A percentile compares a stretch with the other conserved stretches of the same genome.
Evolutionary conservation across 92 coral and sea anemone species (phyloP).

Genomic region (Diadumene lineata): DNA sequence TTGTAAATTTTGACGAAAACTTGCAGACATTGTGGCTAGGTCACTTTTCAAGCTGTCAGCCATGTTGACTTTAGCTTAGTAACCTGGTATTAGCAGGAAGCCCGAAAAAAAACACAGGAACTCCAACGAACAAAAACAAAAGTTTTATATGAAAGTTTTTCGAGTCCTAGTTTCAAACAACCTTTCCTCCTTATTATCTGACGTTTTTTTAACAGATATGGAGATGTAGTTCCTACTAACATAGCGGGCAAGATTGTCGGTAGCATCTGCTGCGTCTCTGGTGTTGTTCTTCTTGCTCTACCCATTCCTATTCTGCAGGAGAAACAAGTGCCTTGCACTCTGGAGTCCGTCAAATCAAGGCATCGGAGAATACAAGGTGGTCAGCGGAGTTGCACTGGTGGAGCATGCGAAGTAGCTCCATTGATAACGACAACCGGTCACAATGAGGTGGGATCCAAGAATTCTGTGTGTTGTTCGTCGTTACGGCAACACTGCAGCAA

Average conservation of each 20-base stretch:
- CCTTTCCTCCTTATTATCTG: no score
- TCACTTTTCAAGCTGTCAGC: no score
- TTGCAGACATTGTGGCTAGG: no score
- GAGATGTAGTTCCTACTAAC: constrained; percentile 85
- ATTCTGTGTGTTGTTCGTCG: constrained; percentile 22
- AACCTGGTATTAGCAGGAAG: no score
- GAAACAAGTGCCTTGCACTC: constrained; percentile 89
- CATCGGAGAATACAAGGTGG: constrained; percentile 45
- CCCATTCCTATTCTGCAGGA: constrained; percentile 96
- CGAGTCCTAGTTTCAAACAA: no score
- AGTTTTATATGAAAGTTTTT: no score
- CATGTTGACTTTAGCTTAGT: no score
- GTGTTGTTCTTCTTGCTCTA: constrained; percentile 86
- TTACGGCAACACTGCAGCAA: constrained; percentile 37
- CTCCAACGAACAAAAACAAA: no score
- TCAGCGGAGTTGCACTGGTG: constrained; percentile 16
- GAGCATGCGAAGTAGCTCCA: constrained; percentile 8
- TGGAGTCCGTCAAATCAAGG: constrained; percentile 84
- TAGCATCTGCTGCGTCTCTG: constrained; percentile 90
- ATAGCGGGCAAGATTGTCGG: constrained; percentile 90
- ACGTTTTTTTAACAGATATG: constrained; percentile 62
- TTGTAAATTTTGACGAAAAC: no score
- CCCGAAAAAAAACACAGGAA: no score
- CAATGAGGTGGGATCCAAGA: neutral
- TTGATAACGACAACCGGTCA: constrained; percentile 5